Evolutionary conservation across 1,140 invertebrate genomes (phyloP).

Genomic region (Bombus turneri): DNA sequence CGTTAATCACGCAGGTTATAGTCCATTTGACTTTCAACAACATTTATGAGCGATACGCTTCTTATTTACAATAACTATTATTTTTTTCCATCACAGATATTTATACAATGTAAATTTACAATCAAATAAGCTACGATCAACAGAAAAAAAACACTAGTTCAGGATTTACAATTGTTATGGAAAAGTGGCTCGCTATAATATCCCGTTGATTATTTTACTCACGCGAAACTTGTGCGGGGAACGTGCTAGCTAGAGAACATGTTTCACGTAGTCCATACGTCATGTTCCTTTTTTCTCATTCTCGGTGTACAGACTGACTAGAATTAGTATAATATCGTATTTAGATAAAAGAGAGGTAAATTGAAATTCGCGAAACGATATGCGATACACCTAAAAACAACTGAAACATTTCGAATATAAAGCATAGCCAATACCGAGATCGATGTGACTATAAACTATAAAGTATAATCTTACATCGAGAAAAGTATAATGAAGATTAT

Average conservation of each 20-base stretch:
- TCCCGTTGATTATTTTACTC: background rate
- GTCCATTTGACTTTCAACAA: slow-evolving; percentile 53
- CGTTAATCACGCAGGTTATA: slow-evolving; percentile 48
- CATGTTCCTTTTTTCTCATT: background rate
- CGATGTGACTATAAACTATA: too few relatives aligned
- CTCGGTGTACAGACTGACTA: background rate
- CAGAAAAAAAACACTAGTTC: background rate
- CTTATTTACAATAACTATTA: slow-evolving; percentile 40
- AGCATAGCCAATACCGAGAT: too few relatives aligned
- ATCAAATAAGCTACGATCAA: background rate
- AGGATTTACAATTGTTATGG: slow-evolving; percentile 3
- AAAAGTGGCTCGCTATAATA: slow-evolving; percentile 30
- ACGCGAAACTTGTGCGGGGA: background rate
- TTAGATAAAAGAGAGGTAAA: background rate
- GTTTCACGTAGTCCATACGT: background rate
- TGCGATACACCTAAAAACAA: too few relatives aligned
- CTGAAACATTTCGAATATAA: too few relatives aligned
- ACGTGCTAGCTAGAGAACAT: background rate
- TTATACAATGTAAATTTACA: slow-evolving; percentile 3
- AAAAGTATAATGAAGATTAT: background rate
- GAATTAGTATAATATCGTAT: background rate
- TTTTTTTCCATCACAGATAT: slow-evolving; percentile 29
- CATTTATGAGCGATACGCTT: slow-evolving; percentile 5
- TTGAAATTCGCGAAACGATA: background rate
- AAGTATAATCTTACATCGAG: background rate